Base-by-base conservation (phyloP, 2,888 invertebrate genomes). In the Rugalucina vietnamica region DNA sequence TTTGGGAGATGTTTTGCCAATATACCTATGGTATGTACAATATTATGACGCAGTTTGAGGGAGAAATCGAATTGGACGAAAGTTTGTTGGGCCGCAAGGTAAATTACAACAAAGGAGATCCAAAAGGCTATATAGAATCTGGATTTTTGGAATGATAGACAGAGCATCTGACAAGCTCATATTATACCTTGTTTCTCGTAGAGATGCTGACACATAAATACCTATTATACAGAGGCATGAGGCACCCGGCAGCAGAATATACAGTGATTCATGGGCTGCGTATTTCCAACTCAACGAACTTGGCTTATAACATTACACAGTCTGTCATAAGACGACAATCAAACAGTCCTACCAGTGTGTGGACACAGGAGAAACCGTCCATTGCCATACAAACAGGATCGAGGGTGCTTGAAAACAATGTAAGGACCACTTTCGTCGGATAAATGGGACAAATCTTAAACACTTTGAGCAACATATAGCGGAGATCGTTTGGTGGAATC, bases 321-420 rank as follows among this genome's bases (percentile, higher is more conserved):
- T 72, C 10, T 72, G 60, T 60, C 60, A 60, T 14, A 60, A 60
- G 29, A 60, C 29, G 10, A 60, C 27, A 60, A 12, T 60, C 21
- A 60, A 60, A 29, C 27, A 60, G 29, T 29, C 27, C 21, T 29
- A 29, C 18, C 24, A 29, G 29, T 29, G 14, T 60, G 29, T 60
- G 4, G 60, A 60, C 2, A 27, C 60, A 12, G 60, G 60, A 24
- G 60, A 21, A 29, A 29, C 29, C 29, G 18, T 60, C 5, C n/a
- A 75, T 1, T 50, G 27, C 14, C 54, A 75, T 32, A 75, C 54
- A 34, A 54, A 75, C 49, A 54, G 34, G 21, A 75, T 75, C 21
- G 75, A 57, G 24, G 75, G 75, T 1, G 75, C 75, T 4, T 75
- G 75, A 57, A 75, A 75, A 34, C 75, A 57, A 14, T 75, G 75